Base-by-base conservation (phyloP, 2,888 invertebrate genomes). In the Panopea generosa region DNA sequence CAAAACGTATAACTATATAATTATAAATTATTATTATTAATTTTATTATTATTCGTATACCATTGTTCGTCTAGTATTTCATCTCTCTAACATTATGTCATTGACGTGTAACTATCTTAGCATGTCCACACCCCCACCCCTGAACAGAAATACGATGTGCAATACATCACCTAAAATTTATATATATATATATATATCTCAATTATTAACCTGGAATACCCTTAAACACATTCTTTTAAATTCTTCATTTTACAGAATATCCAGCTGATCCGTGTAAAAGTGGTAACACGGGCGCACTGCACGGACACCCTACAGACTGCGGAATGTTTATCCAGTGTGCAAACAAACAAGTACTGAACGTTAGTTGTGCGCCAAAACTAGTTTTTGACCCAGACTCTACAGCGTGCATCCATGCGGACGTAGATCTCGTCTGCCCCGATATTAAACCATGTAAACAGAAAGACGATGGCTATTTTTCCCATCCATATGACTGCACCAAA, bases 401-500 rank as follows among this genome's bases (percentile, higher is more conserved):
- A 3, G 86, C 86, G 65, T 82, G 81, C 9, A 77, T 76, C 33
- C 82, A 83, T 14, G 61, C 63, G n/a, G 81, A 83, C 33, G n/a
- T 43, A 9, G 84, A 84, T 9, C 66, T 86, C 1, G 38, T 77
- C 7, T 87, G 86, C 50, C 86, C 86, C 1, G 84, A 85, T 33
- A 83, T 84, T 29, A 40, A 69, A 27, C 87, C 87, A 0, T 89
- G 89, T 50, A 68, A 81, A 47, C 61, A 67, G 18, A 78, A 83
- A 27, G 75, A 77, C 27, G 84, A 84, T 26, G 86, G 85, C 2
- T 86, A 88, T 69, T 86, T 86, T 53, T 79, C 85, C 1, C 88
- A 89, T 59, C 88, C 87, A 6, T 78, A 68, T 26, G 77, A 86
- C 53, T 89, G 89, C 65, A 73, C 84, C 22, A 74, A 87, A 29